Evolutionary conservation across 2,888 invertebrate species (phyloP), one percentile per base, ranked within the genome.

Genomic region (Pseudococcus viburni): DNA sequence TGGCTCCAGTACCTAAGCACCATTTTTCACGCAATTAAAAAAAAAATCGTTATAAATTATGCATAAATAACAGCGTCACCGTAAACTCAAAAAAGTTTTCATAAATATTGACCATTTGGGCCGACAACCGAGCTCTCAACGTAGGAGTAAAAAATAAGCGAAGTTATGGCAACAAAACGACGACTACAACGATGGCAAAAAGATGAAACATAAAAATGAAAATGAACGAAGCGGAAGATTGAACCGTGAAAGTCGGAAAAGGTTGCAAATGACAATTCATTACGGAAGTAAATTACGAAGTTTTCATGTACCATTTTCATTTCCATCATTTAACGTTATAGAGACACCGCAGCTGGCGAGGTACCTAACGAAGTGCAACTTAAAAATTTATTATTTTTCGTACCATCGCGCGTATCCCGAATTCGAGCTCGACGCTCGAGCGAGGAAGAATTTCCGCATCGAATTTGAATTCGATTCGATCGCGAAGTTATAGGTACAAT

Each of bases 251-350:
- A 73, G 68, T 73, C 33, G 68, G 26, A 73, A 73, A 73, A 73
- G 68, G 68, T 73, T 73, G 68, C 68, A 73, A 33, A 73, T 26
- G 68, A 73, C 68, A 73, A 73, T 73, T 73, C 68, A 73, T 73
- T 73, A 73, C 33, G 33, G 68, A 73, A 73, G 15, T 33, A 73
- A 73, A 73, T 73, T 73, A 73, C 33, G 8, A 73, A 73, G 68
- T 73, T 73, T 73, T 73, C 68, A 73, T 73, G 68, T 33, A 73
- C 68, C 68, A 73, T 73, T 73, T 73, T 73, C 68, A 26, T 33
- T 73, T 73, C 33, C 33, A 73, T 73, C 68, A 73, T 73, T 73
- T 26, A 73, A 73, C 15, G 68, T 19, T 64, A 64, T 33, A 33
- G 12, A 59, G 19, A 3, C 19, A 55, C 55, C 55, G 55, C 55